Evolutionary conservation across 2,113 vertebrate species (phyloP), one percentile per base, ranked within the genome.

Genomic region (Trachemys scripta): DNA sequence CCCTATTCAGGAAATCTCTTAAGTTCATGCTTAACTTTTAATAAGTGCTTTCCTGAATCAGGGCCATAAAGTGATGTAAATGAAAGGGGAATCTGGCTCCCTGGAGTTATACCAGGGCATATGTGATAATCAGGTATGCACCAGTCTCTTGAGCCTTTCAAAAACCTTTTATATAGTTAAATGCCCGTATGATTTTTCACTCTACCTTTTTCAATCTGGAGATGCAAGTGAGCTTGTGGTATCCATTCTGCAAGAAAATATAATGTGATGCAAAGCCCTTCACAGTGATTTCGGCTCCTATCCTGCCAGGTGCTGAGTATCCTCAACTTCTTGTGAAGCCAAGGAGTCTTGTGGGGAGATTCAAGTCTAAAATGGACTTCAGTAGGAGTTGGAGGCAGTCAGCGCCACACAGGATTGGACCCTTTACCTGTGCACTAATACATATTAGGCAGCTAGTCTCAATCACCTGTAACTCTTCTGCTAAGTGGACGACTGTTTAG

Each of bases 1-100:
- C 92, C 75, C 80, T 51, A 54, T 80, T 83, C 90, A 54, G 50
- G 80, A 96, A 95, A 92, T 87, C 85, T 92, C 89, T 51, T 24
- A 85, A 95, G 72, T 81, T 45, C 20, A 42, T 22, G 85, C 24
- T 95, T 65, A 78, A 27, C 42, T 78, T 78, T 78, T 38, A 38
- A 10, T 22, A 72, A 72, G 35, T 72, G 8, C 35, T 72, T 72
- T n/a, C n/a, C n/a, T 72, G 65, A n/a, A 69, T 38, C 65, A 38
- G n/a, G n/a, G 19, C 65, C 24, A 12, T 47, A 47, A 78, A 78
- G 11, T 78, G 11, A 24, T 78, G 42, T 27, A 45, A 27, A 78
- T 78, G 42, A 78, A 25, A 14, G 12, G 22, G 20, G 75, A 47
- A 78, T 27, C 42, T 27, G 42, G 38, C 42, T 78, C 53, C 82